phyloP scores from a whole-genome alignment of 2,113 vertebrate genomes.

The Suncus etruscus region DNA sequence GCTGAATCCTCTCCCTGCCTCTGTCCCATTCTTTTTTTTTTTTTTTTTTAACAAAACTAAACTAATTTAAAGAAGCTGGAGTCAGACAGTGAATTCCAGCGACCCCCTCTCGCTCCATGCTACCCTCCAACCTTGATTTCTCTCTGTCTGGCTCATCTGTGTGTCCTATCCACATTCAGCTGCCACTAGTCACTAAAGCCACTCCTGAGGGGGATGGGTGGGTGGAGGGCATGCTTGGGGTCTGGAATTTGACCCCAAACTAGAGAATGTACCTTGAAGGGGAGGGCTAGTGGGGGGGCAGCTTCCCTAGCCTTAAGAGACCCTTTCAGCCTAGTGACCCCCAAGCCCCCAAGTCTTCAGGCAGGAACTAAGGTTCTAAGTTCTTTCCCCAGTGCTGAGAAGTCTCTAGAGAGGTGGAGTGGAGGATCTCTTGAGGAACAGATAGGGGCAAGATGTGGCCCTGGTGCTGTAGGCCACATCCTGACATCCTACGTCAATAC shows the following conservation, averaged over 20 bases:
- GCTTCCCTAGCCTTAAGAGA: constrained; percentile 80
- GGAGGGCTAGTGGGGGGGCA: constrained; percentile 67
- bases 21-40: constrained; percentile 75
- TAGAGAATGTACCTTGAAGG: constrained; percentile 80
- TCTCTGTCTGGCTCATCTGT: constrained; percentile 76
- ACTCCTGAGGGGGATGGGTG: constrained; percentile 32
- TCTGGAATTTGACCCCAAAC: constrained; percentile 73
- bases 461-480: constrained; percentile 80
- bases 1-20: constrained; percentile 78
- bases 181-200: constrained; percentile 77
- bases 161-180: constrained; percentile 79
- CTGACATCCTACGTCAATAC: neutral
- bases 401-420: constrained; percentile 18
- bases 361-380: constrained; percentile 18
- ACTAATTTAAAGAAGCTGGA: constrained; percentile 73
- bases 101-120: constrained; percentile 76
- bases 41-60: constrained; percentile 86
- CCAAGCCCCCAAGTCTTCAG: constrained; percentile 53
- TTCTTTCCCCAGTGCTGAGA: constrained; percentile 1
- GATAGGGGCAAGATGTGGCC: constrained; percentile 60
- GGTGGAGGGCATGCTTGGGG: constrained; percentile 67
- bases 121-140: constrained; percentile 80
- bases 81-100: constrained; percentile 74
- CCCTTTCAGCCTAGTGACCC: constrained; percentile 65
- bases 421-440: constrained; percentile 26